These are phyloP conservation scores for Rugalucina vietnamica DNA, from an alignment of 2,888 invertebrate species.

Conservation along the genomic window DNA sequence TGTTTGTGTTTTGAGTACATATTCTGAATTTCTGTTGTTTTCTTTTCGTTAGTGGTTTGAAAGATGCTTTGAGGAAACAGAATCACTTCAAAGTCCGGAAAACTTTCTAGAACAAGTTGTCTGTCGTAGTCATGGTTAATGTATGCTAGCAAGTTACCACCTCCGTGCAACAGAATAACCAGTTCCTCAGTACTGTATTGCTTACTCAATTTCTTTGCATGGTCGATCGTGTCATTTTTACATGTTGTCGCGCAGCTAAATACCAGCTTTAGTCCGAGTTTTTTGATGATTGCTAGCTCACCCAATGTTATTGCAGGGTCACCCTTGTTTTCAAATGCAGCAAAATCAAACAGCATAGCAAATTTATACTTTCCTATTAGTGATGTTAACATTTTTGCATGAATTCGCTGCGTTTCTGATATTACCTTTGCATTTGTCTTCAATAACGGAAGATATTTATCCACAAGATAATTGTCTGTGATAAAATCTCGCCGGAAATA, in stretches of 20 bases:
- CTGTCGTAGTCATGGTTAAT: background rate
- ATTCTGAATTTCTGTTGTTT: background rate
- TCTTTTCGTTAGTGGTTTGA: background rate
- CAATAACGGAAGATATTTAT: constrained; percentile 30
- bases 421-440: constrained; percentile 40
- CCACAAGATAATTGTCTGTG: background rate
- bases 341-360: constrained; percentile 60
- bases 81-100: constrained; percentile 29
- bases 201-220: constrained; percentile 1
- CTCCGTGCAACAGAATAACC: constrained; percentile 62
- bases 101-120: background rate
- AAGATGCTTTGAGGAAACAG: constrained; percentile 57
- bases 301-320: constrained; percentile 62
- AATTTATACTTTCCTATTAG: constrained; percentile 38
- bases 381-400: constrained; percentile 36
- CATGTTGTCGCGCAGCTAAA: background rate
- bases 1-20: background rate
- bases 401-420: constrained; percentile 50
- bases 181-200: constrained; percentile 25
- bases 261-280: constrained; percentile 34
- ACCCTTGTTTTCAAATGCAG: constrained; percentile 57
- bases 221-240: background rate
- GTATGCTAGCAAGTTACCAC: constrained; percentile 58
- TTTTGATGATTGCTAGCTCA: constrained; percentile 39
- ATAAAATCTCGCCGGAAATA: too few relatives aligned